These are phyloP conservation scores for Nannoperca australis DNA, from an alignment of 2,797 vertebrate genomes.

Conservation along the genomic window DNA sequence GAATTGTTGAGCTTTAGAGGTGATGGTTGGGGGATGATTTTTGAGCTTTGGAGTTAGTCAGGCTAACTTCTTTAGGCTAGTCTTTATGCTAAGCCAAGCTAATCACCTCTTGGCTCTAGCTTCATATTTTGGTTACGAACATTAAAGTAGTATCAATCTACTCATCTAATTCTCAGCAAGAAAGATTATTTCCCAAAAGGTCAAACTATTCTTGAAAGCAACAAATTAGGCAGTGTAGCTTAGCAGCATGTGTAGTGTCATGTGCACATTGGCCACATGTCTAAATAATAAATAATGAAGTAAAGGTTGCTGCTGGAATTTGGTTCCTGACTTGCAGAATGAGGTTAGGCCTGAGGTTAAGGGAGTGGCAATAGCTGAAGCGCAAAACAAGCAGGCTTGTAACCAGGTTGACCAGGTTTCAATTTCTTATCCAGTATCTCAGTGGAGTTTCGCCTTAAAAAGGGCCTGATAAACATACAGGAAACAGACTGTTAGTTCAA, in stretches of 20 bases:
- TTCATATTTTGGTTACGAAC: not conserved
- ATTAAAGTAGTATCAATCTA: too few species aligned
- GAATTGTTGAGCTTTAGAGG: not conserved
- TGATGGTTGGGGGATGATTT: not conserved
- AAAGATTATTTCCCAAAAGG: not conserved
- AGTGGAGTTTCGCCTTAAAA: slow-evolving; percentile 12
- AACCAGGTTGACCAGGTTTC: slow-evolving; percentile 25
- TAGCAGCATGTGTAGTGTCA: too few species aligned
- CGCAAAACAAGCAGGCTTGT: not conserved
- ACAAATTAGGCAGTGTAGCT: not conserved
- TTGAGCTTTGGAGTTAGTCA: not conserved
- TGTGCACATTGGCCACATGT: not conserved
- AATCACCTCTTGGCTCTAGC: not conserved
- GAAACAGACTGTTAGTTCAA: not conserved
- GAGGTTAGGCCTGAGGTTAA: slow-evolving; percentile 13
- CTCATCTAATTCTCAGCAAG: not conserved
- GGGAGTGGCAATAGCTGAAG: slow-evolving; percentile 3
- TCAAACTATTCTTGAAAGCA: not conserved
- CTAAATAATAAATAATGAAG: not conserved
- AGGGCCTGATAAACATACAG: slow-evolving; percentile 7
- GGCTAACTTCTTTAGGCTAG: not conserved
- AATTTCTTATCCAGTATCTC: not conserved
- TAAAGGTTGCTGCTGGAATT: slow-evolving; percentile 1
- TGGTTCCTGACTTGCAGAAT: slow-evolving; percentile 26
- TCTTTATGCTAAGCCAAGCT: not conserved